Percentiles rank a stretch among this genome's conserved stretches.
Evolutionary conservation across 2,113 vertebrate genomes (phyloP).

Genomic region (Mirounga angustirostris): DNA sequence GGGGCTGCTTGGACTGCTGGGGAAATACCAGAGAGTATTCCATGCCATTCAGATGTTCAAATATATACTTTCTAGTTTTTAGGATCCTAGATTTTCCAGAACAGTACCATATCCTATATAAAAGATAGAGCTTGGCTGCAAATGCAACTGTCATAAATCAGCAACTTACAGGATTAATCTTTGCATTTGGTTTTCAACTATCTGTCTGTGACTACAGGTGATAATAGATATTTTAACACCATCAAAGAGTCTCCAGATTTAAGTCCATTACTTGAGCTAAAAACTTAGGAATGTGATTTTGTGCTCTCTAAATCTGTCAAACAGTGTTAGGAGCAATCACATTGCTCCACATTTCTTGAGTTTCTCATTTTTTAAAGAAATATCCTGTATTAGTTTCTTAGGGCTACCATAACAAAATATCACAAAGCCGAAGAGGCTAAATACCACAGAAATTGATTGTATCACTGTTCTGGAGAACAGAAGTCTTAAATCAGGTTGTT

Average conservation of each 20-base stretch:
- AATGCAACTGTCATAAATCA: constrained; percentile 43
- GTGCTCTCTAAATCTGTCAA: background rate
- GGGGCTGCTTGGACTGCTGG: background rate
- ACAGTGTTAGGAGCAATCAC: background rate
- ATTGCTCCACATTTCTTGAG: background rate
- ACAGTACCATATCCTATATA: background rate
- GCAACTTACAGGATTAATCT: background rate
- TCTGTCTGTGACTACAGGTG: background rate
- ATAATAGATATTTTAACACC: constrained; percentile 54
- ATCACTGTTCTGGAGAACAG: background rate
- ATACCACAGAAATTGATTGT: background rate
- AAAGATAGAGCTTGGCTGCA: background rate
- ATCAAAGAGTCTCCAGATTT: background rate
- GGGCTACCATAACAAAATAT: background rate
- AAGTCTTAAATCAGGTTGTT: background rate
- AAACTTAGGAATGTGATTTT: constrained; percentile 44
- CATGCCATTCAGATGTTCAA: background rate
- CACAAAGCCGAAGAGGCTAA: background rate
- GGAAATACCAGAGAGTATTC: background rate
- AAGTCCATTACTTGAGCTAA: background rate
- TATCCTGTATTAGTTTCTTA: background rate
- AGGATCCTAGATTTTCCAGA: background rate
- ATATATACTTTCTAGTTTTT: background rate
- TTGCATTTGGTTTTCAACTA: constrained; percentile 23
- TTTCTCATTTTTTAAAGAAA: background rate